A percentile compares a stretch with the other conserved stretches of the same genome.
These are phyloP conservation scores for Hermaeophaga mercurialis DNA, from an alignment of 2,888 invertebrate species.

Conservation along the genomic window DNA sequence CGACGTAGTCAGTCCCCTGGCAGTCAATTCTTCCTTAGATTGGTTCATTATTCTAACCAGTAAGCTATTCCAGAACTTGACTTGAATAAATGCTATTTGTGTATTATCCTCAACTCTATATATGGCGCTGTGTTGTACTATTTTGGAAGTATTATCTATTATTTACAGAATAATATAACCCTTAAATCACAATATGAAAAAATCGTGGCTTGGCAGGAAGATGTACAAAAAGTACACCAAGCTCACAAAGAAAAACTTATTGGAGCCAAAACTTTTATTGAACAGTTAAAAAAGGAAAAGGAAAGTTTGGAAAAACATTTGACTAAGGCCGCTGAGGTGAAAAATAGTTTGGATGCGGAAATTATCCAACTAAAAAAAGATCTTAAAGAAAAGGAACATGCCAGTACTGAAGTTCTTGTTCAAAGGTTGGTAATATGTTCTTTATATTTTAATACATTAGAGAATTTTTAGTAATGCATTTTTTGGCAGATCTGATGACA, in stretches of 20 bases:
- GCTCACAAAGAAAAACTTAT: slow-evolving; percentile 70
- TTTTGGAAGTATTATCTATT: background rate
- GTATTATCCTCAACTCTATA: too few species aligned
- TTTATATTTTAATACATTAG: too few species aligned
- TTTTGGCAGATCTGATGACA: slow-evolving; percentile 29
- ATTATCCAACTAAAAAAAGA: background rate
- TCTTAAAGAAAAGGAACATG: background rate
- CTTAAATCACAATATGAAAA: slow-evolving; percentile 70
- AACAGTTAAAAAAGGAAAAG: slow-evolving; percentile 55
- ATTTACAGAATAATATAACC: slow-evolving; percentile 66
- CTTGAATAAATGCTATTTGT: too few species aligned
- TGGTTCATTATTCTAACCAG: too few species aligned
- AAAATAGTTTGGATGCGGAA: background rate
- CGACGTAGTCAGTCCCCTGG: too few species aligned
- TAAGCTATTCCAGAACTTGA: too few species aligned
- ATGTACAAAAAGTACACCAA: slow-evolving; percentile 66
- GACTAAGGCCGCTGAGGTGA: background rate
- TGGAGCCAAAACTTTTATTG: slow-evolving; percentile 67
- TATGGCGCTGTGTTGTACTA: too few species aligned
- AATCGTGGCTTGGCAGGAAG: slow-evolving; percentile 68
- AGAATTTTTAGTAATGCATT: background rate
- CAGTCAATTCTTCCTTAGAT: too few species aligned
- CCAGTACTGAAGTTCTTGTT: background rate
- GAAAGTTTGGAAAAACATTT: slow-evolving; percentile 12
- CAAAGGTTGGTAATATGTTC: background rate